Percentiles rank a stretch among this genome's conserved stretches.
These are phyloP conservation scores for Anthopleura xanthogrammica DNA, from an alignment of 92 coral and sea anemone species.

Conservation along the genomic window DNA sequence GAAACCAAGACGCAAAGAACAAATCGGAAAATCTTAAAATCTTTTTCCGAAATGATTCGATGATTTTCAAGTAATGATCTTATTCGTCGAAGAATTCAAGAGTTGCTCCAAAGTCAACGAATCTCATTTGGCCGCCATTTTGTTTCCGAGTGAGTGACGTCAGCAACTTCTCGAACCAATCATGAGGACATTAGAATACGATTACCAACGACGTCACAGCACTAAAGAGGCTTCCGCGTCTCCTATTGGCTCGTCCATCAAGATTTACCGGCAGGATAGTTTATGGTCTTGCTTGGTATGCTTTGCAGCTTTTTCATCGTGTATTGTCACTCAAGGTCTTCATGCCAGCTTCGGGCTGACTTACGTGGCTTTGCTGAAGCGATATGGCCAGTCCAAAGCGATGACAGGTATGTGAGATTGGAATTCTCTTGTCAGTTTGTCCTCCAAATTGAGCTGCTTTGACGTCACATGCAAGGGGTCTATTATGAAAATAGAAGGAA, in stretches of 20 bases:
- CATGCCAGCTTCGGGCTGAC: constrained; percentile 41
- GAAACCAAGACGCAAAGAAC: no score
- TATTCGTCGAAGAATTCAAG: neutral
- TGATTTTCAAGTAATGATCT: neutral
- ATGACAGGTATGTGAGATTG: constrained; percentile 23
- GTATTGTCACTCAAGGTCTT: constrained; percentile 44
- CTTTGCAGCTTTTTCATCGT: constrained; percentile 37
- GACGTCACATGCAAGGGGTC: no score
- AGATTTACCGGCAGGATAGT: constrained; percentile 27
- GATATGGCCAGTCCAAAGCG: constrained; percentile 38
- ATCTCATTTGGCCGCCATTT: constrained; percentile 3
- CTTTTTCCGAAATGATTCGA: no score
- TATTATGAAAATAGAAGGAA: no score
- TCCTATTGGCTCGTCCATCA: neutral
- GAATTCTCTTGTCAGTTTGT: neutral
- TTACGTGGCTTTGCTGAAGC: constrained; percentile 33
- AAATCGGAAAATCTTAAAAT: no score
- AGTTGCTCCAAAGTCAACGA: neutral
- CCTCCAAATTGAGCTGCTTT: neutral
- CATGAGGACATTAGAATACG: constrained; percentile 45
- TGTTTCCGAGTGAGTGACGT: constrained; percentile 21
- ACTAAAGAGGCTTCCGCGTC: constrained; percentile 29
- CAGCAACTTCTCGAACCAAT: constrained; percentile 24
- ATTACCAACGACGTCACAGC: constrained; percentile 29
- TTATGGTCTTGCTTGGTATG: constrained; percentile 42